Evolutionary conservation across 2,113 vertebrate genomes (phyloP).

Genomic region (Taurulus bubalis): DNA sequence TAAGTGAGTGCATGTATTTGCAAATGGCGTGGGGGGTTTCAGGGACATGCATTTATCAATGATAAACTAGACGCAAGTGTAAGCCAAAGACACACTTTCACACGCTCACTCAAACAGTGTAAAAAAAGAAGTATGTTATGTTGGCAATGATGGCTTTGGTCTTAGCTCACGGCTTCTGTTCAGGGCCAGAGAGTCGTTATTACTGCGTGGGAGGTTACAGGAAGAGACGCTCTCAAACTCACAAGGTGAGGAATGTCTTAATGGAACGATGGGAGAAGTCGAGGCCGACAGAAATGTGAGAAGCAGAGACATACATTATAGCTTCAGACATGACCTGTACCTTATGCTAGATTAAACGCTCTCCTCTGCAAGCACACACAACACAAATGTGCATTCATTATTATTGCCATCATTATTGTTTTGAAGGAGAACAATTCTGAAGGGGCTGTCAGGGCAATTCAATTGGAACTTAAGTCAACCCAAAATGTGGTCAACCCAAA

Average conservation of each 20-base stretch:
- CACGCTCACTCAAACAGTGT: not conserved
- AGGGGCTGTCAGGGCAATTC: not conserved
- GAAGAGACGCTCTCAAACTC: conserved; percentile 24
- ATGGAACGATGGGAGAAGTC: conserved; percentile 1
- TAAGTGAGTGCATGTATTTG: conserved; percentile 2
- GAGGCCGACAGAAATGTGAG: not conserved
- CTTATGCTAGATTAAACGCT: not conserved
- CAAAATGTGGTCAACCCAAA: too few relatives aligned
- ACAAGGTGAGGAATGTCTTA: conserved; percentile 13
- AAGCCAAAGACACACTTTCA: conserved; percentile 8
- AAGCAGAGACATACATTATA: not conserved
- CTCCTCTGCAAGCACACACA: not conserved
- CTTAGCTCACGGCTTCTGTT: conserved; percentile 54
- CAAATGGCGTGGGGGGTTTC: not conserved
- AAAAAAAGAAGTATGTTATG: conserved; percentile 49
- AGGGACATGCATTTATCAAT: conserved; percentile 32
- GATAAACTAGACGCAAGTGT: conserved; percentile 38
- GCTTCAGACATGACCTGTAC: not conserved
- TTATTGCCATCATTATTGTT: not conserved
- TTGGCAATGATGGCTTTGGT: conserved; percentile 54
- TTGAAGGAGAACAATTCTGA: not conserved
- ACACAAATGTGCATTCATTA: not conserved
- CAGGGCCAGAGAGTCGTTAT: conserved; percentile 58
- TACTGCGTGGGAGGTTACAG: conserved; percentile 54
- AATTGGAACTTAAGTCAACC: too few relatives aligned